Evolutionary conservation across 2,797 vertebrate species (phyloP).

Genomic region (Gephyroberyx darwinii): DNA sequence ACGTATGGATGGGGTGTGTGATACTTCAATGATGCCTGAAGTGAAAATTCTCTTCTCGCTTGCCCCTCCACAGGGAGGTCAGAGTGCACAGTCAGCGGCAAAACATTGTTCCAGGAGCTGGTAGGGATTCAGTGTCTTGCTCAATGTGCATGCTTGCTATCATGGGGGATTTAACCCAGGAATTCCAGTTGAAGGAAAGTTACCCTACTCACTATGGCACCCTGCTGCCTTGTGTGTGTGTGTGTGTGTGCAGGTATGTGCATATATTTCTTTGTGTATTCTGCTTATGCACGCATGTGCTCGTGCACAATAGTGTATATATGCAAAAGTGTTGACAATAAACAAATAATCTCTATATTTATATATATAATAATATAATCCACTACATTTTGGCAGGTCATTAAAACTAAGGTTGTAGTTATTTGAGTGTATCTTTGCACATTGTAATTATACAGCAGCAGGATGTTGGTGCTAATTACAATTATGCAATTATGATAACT

Average conservation of each 20-base stretch:
- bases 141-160: background rate
- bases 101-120: slow-evolving; percentile 5
- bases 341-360: no score
- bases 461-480: slow-evolving; percentile 20
- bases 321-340: background rate
- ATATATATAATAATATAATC: no score
- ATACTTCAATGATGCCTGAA: background rate
- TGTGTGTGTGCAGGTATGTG: slow-evolving; percentile 17
- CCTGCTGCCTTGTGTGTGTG: background rate
- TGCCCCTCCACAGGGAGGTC: slow-evolving; percentile 20
- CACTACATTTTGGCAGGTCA: background rate
- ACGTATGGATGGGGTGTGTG: background rate
- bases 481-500: no score
- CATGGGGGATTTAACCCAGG: no score
- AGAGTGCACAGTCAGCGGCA: slow-evolving; percentile 20
- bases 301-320: background rate
- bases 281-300: background rate
- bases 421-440: slow-evolving; percentile 41
- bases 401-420: slow-evolving; percentile 4
- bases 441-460: slow-evolving; percentile 58
- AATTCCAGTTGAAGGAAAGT: no score
- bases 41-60: slow-evolving; percentile 27
- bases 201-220: no score
- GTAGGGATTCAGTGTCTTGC: background rate
- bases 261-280: background rate